phyloP scores from a whole-genome alignment of 2,797 vertebrate genomes.

The Neomorphus geoffroyi region DNA sequence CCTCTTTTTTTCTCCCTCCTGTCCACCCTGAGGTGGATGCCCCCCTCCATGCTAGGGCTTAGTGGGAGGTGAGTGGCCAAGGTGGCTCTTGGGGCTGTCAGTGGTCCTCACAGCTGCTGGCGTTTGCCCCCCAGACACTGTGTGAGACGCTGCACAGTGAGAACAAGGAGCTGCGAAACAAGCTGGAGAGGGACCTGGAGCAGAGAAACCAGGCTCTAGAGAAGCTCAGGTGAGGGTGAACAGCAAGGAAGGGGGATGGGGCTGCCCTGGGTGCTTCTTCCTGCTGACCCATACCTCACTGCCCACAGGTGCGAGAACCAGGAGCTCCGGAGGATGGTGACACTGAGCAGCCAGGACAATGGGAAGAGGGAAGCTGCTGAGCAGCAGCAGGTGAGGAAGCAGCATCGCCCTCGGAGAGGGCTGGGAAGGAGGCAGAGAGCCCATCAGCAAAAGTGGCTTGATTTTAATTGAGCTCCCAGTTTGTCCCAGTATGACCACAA shows the following conservation, averaged over 20 bases:
- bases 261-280: not conserved
- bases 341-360: conserved; percentile 62
- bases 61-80: not conserved
- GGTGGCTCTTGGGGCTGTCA: not conserved
- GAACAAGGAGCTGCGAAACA: conserved; percentile 92
- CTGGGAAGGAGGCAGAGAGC: not conserved
- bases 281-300: not conserved
- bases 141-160: conserved; percentile 96
- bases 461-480: not conserved
- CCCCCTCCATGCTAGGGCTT: not conserved
- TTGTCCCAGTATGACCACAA: not conserved
- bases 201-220: conserved; percentile 92
- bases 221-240: conserved; percentile 84
- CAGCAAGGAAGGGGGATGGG: accelerated
- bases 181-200: conserved; percentile 94
- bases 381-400: conserved; percentile 78
- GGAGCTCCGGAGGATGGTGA: conserved; percentile 92
- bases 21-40: not conserved
- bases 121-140: conserved; percentile 80
- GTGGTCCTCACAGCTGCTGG: accelerated
- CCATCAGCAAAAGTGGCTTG: not conserved
- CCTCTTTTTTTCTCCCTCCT: not conserved
- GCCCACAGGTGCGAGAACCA: conserved; percentile 89
- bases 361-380: conserved; percentile 77
- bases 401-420: not conserved